Evolutionary conservation across 2,113 vertebrate species (phyloP), one percentile per base, ranked within the genome.

Genomic region (Xiphophorus maculatus): DNA sequence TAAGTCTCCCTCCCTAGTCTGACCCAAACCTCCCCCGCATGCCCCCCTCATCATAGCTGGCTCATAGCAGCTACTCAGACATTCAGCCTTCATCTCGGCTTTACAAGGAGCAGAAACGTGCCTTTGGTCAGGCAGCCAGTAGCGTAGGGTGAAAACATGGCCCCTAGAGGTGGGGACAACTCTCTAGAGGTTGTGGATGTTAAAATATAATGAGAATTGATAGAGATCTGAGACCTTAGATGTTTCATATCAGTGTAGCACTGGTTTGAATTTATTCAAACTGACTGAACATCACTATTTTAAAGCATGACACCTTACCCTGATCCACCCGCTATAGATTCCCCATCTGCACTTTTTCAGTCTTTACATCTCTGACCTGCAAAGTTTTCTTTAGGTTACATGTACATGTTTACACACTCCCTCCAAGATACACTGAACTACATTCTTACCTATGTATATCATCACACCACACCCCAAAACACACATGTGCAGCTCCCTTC

Each of bases 11-110:
- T 58, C 51, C 73, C 79, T 76, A 71, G 76, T 76, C 80, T 92
- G 93, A 93, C 93, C 85, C 86, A 76, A 77, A 88, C 85, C 78
- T 65, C 89, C 77, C 71, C 30, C 72, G 60, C 32, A 0, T 7
- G 5, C 15, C 54, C 7, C 1, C 63, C 6, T 0, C 32, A 29
- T 48, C 42, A 28, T 37, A 27, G 28, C 13, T 71, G 42, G 67
- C 68, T 73, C 42, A 69, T 58, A 85, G 63, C 63, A 60, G 67
- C 83, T 81, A 73, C 74, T 89, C 77, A 76, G 84, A 86, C 81
- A 87, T 84, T 77, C 78, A 80, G 84, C 80, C 72, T 74, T 81
- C 74, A 68, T 63, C 40, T 30, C 22, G 58, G 68, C 73, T 84
- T 83, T 79, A 76, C 44, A 28, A 71, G 73, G 80, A 85, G 83